Evolutionary conservation across 2,797 vertebrate genomes (phyloP), one percentile per base, ranked within the genome.

Genomic region (Sebastes melanostomus): DNA sequence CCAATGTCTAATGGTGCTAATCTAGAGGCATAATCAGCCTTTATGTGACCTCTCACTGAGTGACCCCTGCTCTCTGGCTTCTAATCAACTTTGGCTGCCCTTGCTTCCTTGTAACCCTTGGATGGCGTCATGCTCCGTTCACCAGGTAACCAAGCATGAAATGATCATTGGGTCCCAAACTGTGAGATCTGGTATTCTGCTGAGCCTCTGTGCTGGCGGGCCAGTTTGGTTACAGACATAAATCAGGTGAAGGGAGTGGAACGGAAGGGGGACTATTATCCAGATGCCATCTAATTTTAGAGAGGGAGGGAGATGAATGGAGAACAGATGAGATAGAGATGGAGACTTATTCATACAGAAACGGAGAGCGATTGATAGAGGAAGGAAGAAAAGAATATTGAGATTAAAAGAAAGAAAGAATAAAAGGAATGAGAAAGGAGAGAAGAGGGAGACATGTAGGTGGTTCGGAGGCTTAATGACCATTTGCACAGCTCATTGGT

Each of bases 281-380:
- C 84, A 82, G 89, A 82, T 86, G 85, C 66, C 72, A 46, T 88
- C 86, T 89, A 91, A 90, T 93, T 93, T 92, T 90, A 91, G 85
- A 86, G 62, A 38, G 38, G 30, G 60, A 75, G n/a, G 20, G n/a
- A 72, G 75, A 81, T 61, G 75, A 73, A 83, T 84, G 73, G 78
- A 46, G 66, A 69, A 29, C 71, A 74, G 32, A 78, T 75, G 74
- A 77, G 66, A 59, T 27, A 60, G 42, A 70, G 46, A 46, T 62
- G 24, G 61, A 63, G 58, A 46, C 12, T 16, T 58, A 54, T 55
- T 84, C 34, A 42, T n/a, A 54, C 32, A 32, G 38, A 80, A 60
- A 78, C 18, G 52, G 18, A 59, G 46, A 66, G 6, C n/a, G 20
- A 58, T 3, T 66, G 67, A 78, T 61, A 18, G 0, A 59, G 42